Base-by-base conservation (phyloP, 2,888 invertebrate genomes). In the Scaptomyza caliginosa region DNA sequence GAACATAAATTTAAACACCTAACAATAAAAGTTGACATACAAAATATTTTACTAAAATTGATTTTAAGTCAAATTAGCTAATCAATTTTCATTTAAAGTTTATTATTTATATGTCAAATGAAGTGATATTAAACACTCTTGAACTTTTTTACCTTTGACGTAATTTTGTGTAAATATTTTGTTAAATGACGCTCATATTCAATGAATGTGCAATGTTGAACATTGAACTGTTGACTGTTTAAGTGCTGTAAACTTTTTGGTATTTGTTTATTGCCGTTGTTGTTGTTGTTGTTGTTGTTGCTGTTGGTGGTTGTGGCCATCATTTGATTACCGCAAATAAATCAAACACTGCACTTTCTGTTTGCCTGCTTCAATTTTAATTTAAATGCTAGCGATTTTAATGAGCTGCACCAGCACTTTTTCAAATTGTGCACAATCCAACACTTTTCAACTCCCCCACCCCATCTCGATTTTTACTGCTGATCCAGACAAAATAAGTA, bases 331-430 rank as follows among this genome's bases (percentile, higher is more conserved):
- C 46, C 6, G 62, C 43, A 55, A 67, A 72, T 72, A 67, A 72
- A 71, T 71, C 70, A 72, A 72, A 51, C 16, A 50, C 11, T 16
- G 34, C 30, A 17, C 39, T 40, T 19, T 52, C 36, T 19, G 58
- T 45, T 50, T 56, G 39, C 45, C 38, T 52, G 67, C 36, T 54
- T 57, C 42, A 63, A 40, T 50, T 51, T 55, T 45, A 51, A 70
- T 70, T 70, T 60, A 67, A 70, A 72, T 51, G 55, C 55, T 46
- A 4, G 43, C 39, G 38, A 57, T 72, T 72, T 75, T 76, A 77
- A 77, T 77, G 60, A 73, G 70, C 70, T 59, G 55, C 43, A 49
- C 24, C 62, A 56, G 49, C 67, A 56, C 11, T 48, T 60, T 66
- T 36, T 26, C 17, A 34, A 46, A 52, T 11, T 36, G 3, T 13